Evolutionary conservation across 2,113 vertebrate species (phyloP).

Genomic region (Ammodytes dubius): DNA sequence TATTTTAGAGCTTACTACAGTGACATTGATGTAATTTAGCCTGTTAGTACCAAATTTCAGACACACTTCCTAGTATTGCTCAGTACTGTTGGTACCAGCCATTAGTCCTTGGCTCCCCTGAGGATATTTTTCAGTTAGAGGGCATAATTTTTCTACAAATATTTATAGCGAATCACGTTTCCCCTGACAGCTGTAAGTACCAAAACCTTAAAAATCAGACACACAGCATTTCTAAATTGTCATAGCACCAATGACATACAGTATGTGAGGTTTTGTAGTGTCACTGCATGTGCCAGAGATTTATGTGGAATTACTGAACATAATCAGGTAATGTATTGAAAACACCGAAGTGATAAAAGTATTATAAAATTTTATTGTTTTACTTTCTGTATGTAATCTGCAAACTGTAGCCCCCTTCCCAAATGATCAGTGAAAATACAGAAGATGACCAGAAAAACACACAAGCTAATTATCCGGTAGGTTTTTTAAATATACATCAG

Average conservation of each 20-base stretch:
- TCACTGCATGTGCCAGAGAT: background rate
- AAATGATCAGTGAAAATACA: slow-evolving; percentile 44
- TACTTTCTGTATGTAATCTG: slow-evolving; percentile 34
- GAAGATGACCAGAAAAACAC: slow-evolving; percentile 20
- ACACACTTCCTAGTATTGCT: background rate
- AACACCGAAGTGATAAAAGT: slow-evolving; percentile 41
- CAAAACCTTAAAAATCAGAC: slow-evolving; percentile 1
- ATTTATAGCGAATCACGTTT: background rate
- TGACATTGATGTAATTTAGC: background rate
- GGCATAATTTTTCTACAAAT: background rate
- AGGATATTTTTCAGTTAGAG: background rate
- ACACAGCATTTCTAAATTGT: background rate
- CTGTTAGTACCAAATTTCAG: background rate
- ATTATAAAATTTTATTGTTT: slow-evolving; percentile 78
- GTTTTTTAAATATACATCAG: slow-evolving; percentile 31
- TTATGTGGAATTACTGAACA: background rate
- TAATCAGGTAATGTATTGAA: background rate
- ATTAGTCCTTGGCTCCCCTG: background rate
- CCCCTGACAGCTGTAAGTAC: background rate
- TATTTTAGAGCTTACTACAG: background rate
- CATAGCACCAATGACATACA: background rate
- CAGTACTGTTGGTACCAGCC: too few species aligned
- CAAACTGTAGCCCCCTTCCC: slow-evolving; percentile 47
- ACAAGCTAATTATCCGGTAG: background rate
- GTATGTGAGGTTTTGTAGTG: background rate